Base-by-base conservation (phyloP, 2,797 vertebrate species). In the Pangasius sanitwongsei region DNA sequence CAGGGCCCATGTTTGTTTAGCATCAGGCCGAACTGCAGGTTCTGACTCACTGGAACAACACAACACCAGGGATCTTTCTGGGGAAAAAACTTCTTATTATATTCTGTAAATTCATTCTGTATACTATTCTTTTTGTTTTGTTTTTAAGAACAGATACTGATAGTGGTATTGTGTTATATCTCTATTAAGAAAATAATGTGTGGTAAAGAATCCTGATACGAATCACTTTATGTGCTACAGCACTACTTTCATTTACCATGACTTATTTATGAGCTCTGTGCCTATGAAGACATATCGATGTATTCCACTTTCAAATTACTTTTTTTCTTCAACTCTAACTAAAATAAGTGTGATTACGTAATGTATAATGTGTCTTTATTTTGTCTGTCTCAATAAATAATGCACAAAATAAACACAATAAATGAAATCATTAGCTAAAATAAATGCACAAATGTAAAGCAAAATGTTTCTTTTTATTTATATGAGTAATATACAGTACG, bases 261-360 rank as follows among this genome's bases (percentile, higher is more conserved):
- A 95, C 85, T 96, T 94, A 96, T 96, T 95, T 93, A 34, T 80
- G 50, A 37, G 53, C 53, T 34, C 96, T 95, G 92, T 94, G 85
- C 86, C 92, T 96, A 94, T 96, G 94, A 96, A 95, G 93, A 94
- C 93, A 86, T 91, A 93, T 93, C 90, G 91, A 94, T 78, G 87
- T 95, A 94, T 94, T 95, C 94, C 90, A 93, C 94, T 90, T 94
- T 94, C 92, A 94, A 92, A 93, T 93, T 92, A 93, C 23, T 8
- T 50, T 50, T 48, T 77, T 95, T 94, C 94, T 93, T 94, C 93
- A 90, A 91, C 92, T 88, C 92, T 92, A 93, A 91, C 86, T 93
- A 90, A 94, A 94, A 94, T 94, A 93, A 92, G 91, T 93, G 91
- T 93, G 87, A 92, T 86, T 88, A 90, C 93, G 92, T 94, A 94